phyloP scores from a whole-genome alignment of 1,140 invertebrate species.

The Planococcus citri region DNA sequence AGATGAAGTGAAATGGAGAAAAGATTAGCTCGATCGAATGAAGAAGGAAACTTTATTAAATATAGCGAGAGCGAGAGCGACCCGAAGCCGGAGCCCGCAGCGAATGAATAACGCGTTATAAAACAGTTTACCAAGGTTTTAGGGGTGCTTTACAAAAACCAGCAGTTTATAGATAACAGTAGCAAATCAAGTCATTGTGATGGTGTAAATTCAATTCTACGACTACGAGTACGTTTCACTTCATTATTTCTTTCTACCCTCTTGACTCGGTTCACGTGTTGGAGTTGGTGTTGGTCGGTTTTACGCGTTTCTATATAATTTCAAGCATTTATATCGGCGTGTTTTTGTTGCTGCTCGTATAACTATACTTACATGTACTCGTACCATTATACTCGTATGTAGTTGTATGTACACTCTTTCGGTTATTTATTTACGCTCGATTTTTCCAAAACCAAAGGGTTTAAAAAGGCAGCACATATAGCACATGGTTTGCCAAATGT shows the following conservation, averaged over 20 bases:
- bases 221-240: neutral
- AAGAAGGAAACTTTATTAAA: too few relatives aligned
- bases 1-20: too few relatives aligned
- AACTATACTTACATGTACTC: too few relatives aligned
- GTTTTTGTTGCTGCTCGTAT: too few relatives aligned
- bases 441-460: too few relatives aligned
- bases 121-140: neutral
- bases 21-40: too few relatives aligned
- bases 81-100: neutral
- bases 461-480: too few relatives aligned
- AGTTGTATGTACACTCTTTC: too few relatives aligned
- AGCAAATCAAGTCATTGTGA: slow-evolving; percentile 6
- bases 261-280: neutral
- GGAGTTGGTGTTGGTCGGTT: neutral
- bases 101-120: neutral
- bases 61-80: too few relatives aligned
- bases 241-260: slow-evolving; percentile 7
- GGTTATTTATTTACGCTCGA: too few relatives aligned
- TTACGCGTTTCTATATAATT: neutral
- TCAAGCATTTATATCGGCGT: neutral
- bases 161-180: slow-evolving; percentile 7
- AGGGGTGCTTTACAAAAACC: neutral
- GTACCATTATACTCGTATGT: too few relatives aligned
- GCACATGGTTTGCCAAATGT: too few relatives aligned
- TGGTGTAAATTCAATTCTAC: slow-evolving; percentile 5